Base-by-base conservation (phyloP, 1,140 invertebrate genomes). In the Leptinotarsa defecta region DNA sequence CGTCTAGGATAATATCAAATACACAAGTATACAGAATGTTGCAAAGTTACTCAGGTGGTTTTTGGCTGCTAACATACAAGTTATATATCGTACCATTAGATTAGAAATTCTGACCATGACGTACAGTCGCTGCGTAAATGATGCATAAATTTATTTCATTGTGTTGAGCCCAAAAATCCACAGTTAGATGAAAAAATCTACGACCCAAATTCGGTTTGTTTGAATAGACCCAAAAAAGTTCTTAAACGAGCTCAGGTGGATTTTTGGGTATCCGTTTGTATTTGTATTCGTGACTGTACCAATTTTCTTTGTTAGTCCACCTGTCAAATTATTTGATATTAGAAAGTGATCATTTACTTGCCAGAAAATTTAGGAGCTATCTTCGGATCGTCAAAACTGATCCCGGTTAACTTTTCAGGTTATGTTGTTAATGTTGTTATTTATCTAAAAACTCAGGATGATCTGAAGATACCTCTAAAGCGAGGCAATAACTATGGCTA, bases 1-100 rank as follows among this genome's bases (percentile, higher is more conserved):
- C 73, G 74, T 70, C 78, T 80, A 80, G 79, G 76, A 74, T 79
- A 78, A 83, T 81, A 77, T 79, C 79, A 80, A 81, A 81, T 83
- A 84, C 82, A 84, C 80, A 84, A 84, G 83, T 84, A 84, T 84
- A 84, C 83, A 83, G 82, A 84, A 81, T 79, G 81, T 83, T 75
- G 83, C 82, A 83, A 82, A 81, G 77, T 83, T 80, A 76, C 82
- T 84, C 83, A 84, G 83, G 83, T 84, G 83, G 80, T 81, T 75
- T 78, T 78, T 79, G 81, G 82, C 71, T 73, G 71, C 62, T 67
- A 64, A 48, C 52, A 57, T 57, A 57, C 52, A 70, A 70, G 68
- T 70, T 70, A 22, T 70, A 24, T 76, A 74, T 72, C 71, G 62
- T 68, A 73, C 75, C 70, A 73, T 69, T 70, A 70, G 68, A 70